Evolutionary conservation across 2,888 invertebrate genomes (phyloP).

Genomic region (Drosophila imparisetae): DNA sequence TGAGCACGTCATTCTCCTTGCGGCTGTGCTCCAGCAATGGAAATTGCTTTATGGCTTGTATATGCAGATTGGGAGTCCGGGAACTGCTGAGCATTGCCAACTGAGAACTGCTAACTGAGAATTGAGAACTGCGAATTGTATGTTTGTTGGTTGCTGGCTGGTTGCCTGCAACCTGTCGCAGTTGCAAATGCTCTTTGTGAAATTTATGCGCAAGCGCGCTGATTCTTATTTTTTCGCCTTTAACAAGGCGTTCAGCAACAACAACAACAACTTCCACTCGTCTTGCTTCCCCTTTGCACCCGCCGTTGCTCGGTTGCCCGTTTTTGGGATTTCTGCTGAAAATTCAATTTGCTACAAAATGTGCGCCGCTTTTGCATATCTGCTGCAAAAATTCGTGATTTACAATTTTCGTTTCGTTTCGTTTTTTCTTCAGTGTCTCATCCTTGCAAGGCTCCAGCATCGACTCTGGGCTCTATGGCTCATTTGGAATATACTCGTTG

Average conservation of each 20-base stretch:
- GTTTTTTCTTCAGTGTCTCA: conserved; percentile 42
- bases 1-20: conserved; percentile 51
- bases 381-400: conserved; percentile 80
- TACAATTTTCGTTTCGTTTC: conserved; percentile 77
- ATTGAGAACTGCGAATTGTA: conserved; percentile 30
- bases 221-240: conserved; percentile 81
- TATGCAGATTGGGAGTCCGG: conserved; percentile 77
- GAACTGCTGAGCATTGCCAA: conserved; percentile 37
- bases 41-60: conserved; percentile 83
- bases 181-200: conserved; percentile 64
- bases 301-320: conserved; percentile 21
- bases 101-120: conserved; percentile 28
- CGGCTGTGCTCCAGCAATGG: conserved; percentile 69
- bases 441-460: conserved; percentile 50
- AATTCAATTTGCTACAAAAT: conserved; percentile 80
- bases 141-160: conserved; percentile 26
- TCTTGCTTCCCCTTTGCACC: background rate
- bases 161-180: conserved; percentile 71
- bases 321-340: conserved; percentile 74
- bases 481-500: conserved; percentile 50
- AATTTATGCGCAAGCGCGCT: conserved; percentile 81
- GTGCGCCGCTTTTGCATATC: conserved; percentile 80
- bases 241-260: conserved; percentile 70
- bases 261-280: conserved; percentile 29
- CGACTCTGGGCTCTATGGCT: conserved; percentile 21